These are phyloP conservation scores for Ruditapes philippinarum DNA, from an alignment of 1,140 invertebrate species.

Conservation along the genomic window DNA sequence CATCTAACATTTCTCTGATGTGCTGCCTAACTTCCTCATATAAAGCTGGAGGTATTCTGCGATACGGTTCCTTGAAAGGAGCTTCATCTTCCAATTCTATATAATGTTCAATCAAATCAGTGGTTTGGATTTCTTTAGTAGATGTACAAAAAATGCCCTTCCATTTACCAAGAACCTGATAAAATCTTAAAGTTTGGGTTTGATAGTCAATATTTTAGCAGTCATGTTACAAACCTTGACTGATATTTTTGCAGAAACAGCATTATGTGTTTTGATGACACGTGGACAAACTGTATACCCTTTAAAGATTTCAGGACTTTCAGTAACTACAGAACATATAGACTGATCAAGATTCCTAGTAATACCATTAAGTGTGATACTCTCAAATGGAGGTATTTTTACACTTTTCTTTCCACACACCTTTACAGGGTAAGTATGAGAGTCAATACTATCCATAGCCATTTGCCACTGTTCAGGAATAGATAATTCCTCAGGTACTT, in stretches of 20 bases:
- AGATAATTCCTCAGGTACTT: not conserved
- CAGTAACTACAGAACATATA: slow-evolving; percentile 10
- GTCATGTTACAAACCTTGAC: slow-evolving; percentile 21
- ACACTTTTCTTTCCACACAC: not conserved
- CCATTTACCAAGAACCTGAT: no score
- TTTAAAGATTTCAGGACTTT: not conserved
- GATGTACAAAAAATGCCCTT: no score
- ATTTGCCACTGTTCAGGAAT: not conserved
- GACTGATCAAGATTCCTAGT: not conserved
- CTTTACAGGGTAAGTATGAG: not conserved
- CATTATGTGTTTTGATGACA: not conserved
- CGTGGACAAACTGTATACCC: slow-evolving; percentile 28
- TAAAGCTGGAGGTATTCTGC: no score
- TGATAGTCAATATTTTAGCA: not conserved
- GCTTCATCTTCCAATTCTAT: no score
- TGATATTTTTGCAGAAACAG: slow-evolving; percentile 1
- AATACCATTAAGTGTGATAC: not conserved
- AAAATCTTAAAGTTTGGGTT: slow-evolving; percentile 12
- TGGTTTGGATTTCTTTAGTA: no score
- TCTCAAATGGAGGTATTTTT: not conserved
- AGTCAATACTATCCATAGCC: not conserved
- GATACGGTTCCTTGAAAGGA: no score
- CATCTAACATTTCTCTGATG: no score
- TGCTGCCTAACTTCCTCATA: no score
- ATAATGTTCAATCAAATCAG: no score